Base-by-base conservation (phyloP, 2,113 vertebrate species). In the Heptranchias perlo region DNA sequence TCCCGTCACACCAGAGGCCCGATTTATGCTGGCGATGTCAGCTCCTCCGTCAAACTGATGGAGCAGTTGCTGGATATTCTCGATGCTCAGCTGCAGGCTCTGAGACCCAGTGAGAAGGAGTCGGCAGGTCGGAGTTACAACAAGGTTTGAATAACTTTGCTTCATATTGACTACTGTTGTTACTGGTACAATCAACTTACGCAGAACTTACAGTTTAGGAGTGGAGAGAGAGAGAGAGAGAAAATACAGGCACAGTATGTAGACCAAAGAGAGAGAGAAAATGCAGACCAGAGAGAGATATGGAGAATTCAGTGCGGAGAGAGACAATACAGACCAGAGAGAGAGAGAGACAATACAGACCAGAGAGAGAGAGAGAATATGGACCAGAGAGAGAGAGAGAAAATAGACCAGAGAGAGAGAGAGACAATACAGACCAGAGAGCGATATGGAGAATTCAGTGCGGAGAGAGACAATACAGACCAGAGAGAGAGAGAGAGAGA, bases 51-150 rank as follows among this genome's bases (percentile, higher is more conserved):
- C 96, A 98, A 98, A 84, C 98, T 99, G 31, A 98, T 99, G 96
- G 99, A 99, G 96, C 99, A 99, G 96, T 98, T 99, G 89, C 97
- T 99, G 87, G 99, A 99, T 97, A 99, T 99, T 94, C 97, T 99
- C 97, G 99, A 99, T 0, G 98, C 99, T 11, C 99, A 99, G 96
- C 98, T 99, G 2, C 99, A 99, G 97, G 98, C 98, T 0, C 98
- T 99, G 96, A 97, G 98, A 69, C 99, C 99, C 3, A 98, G 99
- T 0, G 99, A 99, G 97, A 98, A 99, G 25, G 99, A 99, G 96
- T 98, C 98, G 0, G 98, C 98, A 0, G 98, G 98, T 35, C 98
- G 98, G 73, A 99, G 99, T 97, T 99, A 99, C 97, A 99, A 98
- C 97, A 99, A 99, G 98, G 99, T 99, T 89, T 67, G 94, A 31